Base-by-base conservation (phyloP, 2,797 vertebrate genomes). In the Todus mexicanus region DNA sequence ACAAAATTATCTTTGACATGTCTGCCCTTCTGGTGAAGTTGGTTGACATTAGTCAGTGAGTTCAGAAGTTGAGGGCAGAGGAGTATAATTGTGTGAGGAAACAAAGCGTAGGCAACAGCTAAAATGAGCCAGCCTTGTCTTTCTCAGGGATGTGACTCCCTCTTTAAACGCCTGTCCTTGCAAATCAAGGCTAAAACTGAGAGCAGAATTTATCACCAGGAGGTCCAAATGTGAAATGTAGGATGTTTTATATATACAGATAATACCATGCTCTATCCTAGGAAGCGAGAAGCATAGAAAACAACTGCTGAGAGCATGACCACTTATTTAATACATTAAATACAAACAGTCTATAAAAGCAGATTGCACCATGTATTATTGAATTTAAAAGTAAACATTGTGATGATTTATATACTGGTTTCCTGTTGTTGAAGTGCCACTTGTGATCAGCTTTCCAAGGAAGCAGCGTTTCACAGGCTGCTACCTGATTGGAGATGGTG, bases 1-100 rank as follows among this genome's bases (percentile, higher is more conserved):
- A 92, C 87, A 87, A 71, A 94, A 90, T 79, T 48, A 64, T 50
- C 89, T 85, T 66, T 92, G 89, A 82, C 19, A 2, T 95, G 94
- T 93, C 33, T 66, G 16, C 48, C 43, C 37, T 70, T 75, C 38
- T 89, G 71, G 86, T 87, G 71, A 70, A 93, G 51, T 47, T 26
- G 59, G 31, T 27, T 64, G 56, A 83, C n/a, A 35, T 92, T 18
- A 84, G 71, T 76, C 86, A 93, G 77, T 1, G 37, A 37, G 68
- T 94, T 90, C 84, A 89, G 64, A 76, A 87, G 85, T 40, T 33
- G 63, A 91, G 50, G 25, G 19, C 11, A 54, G 57, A 64, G 71
- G 75, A 71, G 11, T n/a, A 23, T 16, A 47, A 7, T 47, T 18
- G 2, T 14, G 19, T 47, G 61, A 83, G 78, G 76, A 87, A 89